Conservation (phyloP, 2,113 vertebrate species). For the Syrrhaptes paradoxus region DNA sequence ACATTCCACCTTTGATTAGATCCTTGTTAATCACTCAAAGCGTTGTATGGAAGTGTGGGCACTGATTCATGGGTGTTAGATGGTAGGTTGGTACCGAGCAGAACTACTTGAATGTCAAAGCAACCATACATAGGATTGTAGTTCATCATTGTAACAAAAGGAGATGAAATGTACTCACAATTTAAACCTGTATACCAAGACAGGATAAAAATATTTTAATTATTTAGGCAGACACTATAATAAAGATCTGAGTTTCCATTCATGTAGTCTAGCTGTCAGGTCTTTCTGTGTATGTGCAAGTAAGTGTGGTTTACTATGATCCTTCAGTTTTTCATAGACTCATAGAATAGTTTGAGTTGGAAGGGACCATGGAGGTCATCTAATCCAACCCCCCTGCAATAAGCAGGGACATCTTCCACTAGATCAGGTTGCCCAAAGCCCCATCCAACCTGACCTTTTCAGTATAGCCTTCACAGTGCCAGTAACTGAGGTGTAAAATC, state of each 20-base stretch:
- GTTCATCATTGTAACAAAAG: background rate
- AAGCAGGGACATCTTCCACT: too few species aligned
- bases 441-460: background rate
- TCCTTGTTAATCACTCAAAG: background rate
- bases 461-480: background rate
- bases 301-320: fast-evolving
- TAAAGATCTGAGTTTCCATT: background rate
- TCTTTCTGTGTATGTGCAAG: background rate
- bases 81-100: background rate
- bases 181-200: background rate
- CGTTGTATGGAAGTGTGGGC: fast-evolving
- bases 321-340: background rate
- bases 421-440: too few species aligned
- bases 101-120: background rate
- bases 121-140: fast-evolving
- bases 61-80: fast-evolving
- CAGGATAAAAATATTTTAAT: background rate
- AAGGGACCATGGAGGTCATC: too few species aligned
- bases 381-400: too few species aligned
- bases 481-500: background rate
- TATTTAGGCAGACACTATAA: background rate
- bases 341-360: too few species aligned
- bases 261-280: background rate
- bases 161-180: background rate
- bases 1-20: fast-evolving